phyloP scores from a whole-genome alignment of 2,888 invertebrate species.

The Nomada hirtipes region DNA sequence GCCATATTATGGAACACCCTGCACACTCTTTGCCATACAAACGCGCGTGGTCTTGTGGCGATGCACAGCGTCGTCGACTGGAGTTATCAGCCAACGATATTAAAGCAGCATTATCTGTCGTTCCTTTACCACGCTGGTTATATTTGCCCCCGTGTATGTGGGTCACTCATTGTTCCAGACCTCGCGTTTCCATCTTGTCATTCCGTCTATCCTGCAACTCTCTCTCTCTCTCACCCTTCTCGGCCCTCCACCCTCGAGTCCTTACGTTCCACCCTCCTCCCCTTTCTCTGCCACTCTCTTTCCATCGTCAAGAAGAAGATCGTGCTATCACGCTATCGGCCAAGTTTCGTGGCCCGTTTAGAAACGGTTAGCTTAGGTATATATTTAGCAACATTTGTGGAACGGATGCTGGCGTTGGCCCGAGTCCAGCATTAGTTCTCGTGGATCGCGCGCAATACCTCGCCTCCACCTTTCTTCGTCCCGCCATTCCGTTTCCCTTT shows the following conservation, averaged over 20 bases:
- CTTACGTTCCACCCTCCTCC: conserved; percentile 15
- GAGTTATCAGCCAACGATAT: conserved; percentile 73
- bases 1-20: neutral
- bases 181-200: conserved; percentile 52
- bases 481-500: conserved; percentile 37
- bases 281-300: neutral
- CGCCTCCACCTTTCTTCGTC: conserved; percentile 41
- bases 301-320: neutral
- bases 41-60: neutral
- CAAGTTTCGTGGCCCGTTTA: conserved; percentile 72
- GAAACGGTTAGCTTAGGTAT: conserved; percentile 73
- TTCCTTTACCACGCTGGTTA: conserved; percentile 69
- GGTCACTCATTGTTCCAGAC: conserved; percentile 62
- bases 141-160: conserved; percentile 66
- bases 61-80: conserved; percentile 58
- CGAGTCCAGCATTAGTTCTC: conserved; percentile 72
- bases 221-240: neutral
- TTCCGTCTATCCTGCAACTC: conserved; percentile 15
- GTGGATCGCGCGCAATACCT: conserved; percentile 58
- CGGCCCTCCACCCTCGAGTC: neutral
- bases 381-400: conserved; percentile 82
- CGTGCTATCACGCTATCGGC: conserved; percentile 62
- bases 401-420: conserved; percentile 81
- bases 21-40: neutral
- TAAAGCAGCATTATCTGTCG: conserved; percentile 70